These are phyloP conservation scores for Monochamus alternatus DNA, from an alignment of 2,888 invertebrate species.

Conservation along the genomic window DNA sequence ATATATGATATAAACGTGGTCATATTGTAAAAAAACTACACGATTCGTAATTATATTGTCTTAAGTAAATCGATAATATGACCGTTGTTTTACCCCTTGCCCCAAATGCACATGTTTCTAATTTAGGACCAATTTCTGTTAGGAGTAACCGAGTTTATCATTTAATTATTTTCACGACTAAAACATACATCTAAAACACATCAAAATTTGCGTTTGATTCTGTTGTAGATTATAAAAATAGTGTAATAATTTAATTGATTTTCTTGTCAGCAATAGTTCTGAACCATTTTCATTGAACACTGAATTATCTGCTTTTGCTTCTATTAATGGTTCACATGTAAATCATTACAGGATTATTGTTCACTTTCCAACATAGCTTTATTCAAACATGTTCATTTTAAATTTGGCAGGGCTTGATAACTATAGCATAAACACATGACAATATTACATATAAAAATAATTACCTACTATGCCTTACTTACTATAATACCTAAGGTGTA, in stretches of 20 bases:
- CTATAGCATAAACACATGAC: too few species aligned
- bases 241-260: constrained; percentile 31
- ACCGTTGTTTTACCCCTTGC: constrained; percentile 63
- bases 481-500: too few species aligned
- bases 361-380: too few species aligned
- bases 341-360: too few species aligned
- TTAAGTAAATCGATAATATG: constrained; percentile 68
- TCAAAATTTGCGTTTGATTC: neutral
- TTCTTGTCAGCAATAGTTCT: constrained; percentile 24
- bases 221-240: neutral
- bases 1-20: neutral
- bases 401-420: too few species aligned
- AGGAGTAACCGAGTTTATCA: neutral
- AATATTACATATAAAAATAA: too few species aligned
- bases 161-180: constrained; percentile 7
- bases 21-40: constrained; percentile 16
- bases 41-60: constrained; percentile 43
- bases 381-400: too few species aligned
- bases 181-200: neutral
- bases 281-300: neutral
- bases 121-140: constrained; percentile 47
- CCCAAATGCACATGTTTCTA: constrained; percentile 63
- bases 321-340: too few species aligned
- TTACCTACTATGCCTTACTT: too few species aligned
- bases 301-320: neutral